A percentile compares a stretch with the other conserved stretches of the same genome.
phyloP scores from a whole-genome alignment of 2,797 vertebrate species.

The Rhodeus uyekii region DNA sequence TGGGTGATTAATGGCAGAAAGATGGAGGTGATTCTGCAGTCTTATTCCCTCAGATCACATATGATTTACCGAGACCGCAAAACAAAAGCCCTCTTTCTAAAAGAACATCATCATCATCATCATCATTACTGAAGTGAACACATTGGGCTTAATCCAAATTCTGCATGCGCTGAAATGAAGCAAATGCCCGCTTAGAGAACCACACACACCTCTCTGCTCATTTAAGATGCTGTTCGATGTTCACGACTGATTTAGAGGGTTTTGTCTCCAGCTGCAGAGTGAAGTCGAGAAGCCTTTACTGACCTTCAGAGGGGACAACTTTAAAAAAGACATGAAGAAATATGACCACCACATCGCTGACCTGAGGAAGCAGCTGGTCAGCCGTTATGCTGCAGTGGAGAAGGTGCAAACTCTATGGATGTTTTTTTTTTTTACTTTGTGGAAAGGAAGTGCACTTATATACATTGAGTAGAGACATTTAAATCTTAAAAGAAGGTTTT shows the following conservation, averaged over 20 bases:
- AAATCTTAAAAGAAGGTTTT: neutral
- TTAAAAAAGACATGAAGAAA: slow-evolving; percentile 99
- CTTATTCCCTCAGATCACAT: slow-evolving; percentile 1
- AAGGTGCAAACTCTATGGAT: slow-evolving; percentile 77
- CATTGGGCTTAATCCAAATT: slow-evolving; percentile 34
- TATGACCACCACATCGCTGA: slow-evolving; percentile 96
- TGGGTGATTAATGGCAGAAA: slow-evolving; percentile 27
- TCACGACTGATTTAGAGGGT: neutral
- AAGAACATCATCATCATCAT: neutral
- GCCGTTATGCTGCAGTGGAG: slow-evolving; percentile 89
- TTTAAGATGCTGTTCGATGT: neutral
- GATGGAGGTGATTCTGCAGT: slow-evolving; percentile 43
- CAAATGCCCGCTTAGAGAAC: slow-evolving; percentile 36
- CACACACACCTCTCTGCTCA: neutral
- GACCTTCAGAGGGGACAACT: slow-evolving; percentile 92
- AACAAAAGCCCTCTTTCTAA: slow-evolving; percentile 32
- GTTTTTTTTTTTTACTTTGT: neutral
- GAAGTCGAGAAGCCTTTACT: slow-evolving; percentile 96
- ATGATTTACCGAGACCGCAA: slow-evolving; percentile 2
- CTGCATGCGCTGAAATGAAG: slow-evolving; percentile 51
- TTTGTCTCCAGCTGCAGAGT: slow-evolving; percentile 82
- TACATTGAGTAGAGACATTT: neutral
- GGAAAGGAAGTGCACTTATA: neutral
- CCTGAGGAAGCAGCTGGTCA: slow-evolving; percentile 91
- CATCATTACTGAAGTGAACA: slow-evolving; percentile 56